Evolutionary conservation across 2,888 invertebrate species (phyloP), one percentile per base, ranked within the genome.

Genomic region (Polietes domitor): DNA sequence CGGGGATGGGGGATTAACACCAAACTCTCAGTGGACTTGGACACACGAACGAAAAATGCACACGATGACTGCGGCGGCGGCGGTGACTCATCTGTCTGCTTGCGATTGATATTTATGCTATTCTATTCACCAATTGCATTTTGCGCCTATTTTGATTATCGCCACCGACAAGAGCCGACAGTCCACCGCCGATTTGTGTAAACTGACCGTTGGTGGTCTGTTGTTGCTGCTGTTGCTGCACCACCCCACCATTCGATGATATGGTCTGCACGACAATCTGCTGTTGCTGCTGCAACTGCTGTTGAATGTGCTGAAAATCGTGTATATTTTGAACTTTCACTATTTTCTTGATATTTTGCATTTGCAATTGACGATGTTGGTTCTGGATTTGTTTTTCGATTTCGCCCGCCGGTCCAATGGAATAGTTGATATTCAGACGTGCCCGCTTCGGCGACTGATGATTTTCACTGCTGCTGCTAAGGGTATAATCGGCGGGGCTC

Each of bases 101-200:
- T n/a, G n/a, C n/a, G n/a, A n/a, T n/a, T n/a, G n/a, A n/a, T n/a
- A 58, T 77, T 89, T 91, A 92, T 75, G 91, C 91, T 87, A 92
- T 92, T 83, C 93, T 89, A 91, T 94, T 94, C 79, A 94, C 94
- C 87, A 94, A 93, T 75, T 94, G 94, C 88, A 94, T 94, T 92
- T 94, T 94, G 87, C 94, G 93, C 87, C 94, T 92, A 90, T 93
- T 94, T 9, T 94, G 93, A 89, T 93, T 37, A n/a, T 76, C 76
- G 28, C 37, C 53, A 47, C 37, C 53, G 12, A n/a, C n/a, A n/a
- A 76, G 12, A 9, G 75, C 17, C 4, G 74, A 61, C n/a, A 75
- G 3, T 32, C 63, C 15, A 47, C 75, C 75, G 28, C 75, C 75
- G 28, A 84, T 65, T 41, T 84, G 72, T 2, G 80, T 19, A 61